Evolutionary conservation across 2,113 vertebrate species (phyloP).

Genomic region (Progne subis): DNA sequence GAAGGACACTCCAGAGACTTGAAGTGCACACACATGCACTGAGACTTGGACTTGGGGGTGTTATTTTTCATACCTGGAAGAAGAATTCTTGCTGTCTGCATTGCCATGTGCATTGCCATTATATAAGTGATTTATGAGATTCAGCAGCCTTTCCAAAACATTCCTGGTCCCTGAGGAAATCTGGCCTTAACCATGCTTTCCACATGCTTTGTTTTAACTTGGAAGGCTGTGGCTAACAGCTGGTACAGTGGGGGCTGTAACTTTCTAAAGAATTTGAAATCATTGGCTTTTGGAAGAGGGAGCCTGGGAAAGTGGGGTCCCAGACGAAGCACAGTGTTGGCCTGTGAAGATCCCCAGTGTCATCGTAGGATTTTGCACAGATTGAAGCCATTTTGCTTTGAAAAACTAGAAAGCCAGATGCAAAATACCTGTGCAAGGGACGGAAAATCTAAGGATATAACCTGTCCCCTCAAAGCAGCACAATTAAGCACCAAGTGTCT

Average conservation of each 20-base stretch:
- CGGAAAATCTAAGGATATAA: background rate
- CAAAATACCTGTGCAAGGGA: background rate
- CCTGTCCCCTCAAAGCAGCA: background rate
- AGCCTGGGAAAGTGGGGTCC: background rate
- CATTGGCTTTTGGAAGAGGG: background rate
- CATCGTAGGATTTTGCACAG: background rate
- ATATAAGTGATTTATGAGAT: background rate
- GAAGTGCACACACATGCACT: background rate
- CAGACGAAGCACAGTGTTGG: background rate
- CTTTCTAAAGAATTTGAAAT: background rate
- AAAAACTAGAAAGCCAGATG: background rate
- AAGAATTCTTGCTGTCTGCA: background rate
- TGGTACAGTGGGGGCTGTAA: background rate
- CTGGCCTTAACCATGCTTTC: background rate
- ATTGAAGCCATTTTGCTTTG: background rate
- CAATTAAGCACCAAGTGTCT: background rate
- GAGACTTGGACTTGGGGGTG: background rate
- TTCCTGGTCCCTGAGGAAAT: background rate
- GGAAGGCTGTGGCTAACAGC: background rate
- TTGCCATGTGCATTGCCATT: background rate
- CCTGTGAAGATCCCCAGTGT: background rate
- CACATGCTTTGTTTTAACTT: background rate
- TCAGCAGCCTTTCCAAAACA: background rate
- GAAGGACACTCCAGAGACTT: background rate
- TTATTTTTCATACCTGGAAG: background rate